These are phyloP conservation scores for Anneissia japonica DNA, from an alignment of 35 echinoderm and acorn worm species.

Conservation along the genomic window DNA sequence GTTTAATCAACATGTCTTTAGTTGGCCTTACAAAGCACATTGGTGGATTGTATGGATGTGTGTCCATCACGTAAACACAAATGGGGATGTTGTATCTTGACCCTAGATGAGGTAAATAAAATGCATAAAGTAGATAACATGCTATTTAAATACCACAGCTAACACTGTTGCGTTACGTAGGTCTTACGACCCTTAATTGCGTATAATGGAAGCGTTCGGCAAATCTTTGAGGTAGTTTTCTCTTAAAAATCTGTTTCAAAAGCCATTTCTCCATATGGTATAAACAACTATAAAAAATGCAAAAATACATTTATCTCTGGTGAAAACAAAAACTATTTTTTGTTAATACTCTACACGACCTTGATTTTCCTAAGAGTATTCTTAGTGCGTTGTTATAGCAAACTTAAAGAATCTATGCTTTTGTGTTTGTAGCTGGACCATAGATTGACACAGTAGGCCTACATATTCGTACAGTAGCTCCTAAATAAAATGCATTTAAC, in stretches of 20 bases:
- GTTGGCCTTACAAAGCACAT: constrained; percentile 86
- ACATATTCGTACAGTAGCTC: too few relatives aligned
- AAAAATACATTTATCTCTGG: too few relatives aligned
- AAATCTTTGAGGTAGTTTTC: neutral
- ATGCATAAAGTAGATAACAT: neutral
- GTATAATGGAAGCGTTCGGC: neutral
- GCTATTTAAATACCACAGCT: neutral
- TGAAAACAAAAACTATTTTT: too few relatives aligned
- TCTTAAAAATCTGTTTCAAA: neutral
- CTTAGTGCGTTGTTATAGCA: too few relatives aligned
- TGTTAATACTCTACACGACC: too few relatives aligned
- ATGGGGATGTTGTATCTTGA: constrained; percentile 81
- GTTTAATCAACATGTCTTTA: constrained; percentile 76
- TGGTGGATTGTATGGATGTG: constrained; percentile 88
- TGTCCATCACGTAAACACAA: constrained; percentile 85
- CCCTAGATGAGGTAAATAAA: constrained; percentile 37
- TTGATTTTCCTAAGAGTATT: too few relatives aligned
- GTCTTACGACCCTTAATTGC: neutral
- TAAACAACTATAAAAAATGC: too few relatives aligned
- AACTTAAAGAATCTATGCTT: too few relatives aligned
- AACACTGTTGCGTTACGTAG: neutral
- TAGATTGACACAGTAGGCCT: too few relatives aligned
- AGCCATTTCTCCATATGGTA: neutral
- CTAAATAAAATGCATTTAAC: too few relatives aligned
- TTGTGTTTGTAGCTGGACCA: too few relatives aligned